phyloP scores from a whole-genome alignment of 1,140 invertebrate genomes.

The Anoplolepis gracilipes region DNA sequence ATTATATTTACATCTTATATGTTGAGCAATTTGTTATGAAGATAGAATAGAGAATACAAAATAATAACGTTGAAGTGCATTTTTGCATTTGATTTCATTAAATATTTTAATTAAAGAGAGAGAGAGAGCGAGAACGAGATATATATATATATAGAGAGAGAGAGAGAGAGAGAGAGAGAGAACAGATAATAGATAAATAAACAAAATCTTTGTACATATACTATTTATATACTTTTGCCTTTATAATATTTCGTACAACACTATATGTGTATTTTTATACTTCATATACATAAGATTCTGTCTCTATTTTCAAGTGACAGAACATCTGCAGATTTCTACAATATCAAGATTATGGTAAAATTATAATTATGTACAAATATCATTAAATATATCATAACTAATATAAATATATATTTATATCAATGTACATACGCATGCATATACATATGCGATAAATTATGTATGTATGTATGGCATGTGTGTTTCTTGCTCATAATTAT shows the following conservation, averaged over 20 bases:
- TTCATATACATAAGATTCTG: conserved; percentile 12
- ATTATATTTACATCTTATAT: background rate
- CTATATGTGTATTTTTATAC: background rate
- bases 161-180: background rate
- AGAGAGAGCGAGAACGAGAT: background rate
- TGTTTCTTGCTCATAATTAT: background rate
- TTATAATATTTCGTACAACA: conserved; percentile 3
- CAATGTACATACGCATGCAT: background rate
- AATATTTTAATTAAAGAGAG: background rate
- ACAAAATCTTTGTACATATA: no score
- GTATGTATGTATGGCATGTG: background rate
- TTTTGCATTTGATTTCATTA: background rate
- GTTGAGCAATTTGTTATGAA: background rate
- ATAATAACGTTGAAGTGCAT: background rate
- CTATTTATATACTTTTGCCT: background rate
- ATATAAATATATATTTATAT: conserved; percentile 34
- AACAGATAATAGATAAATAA: no score
- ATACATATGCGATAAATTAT: conserved; percentile 23
- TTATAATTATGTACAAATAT: conserved; percentile 32
- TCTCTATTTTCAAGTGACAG: background rate
- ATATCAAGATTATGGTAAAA: conserved; percentile 42
- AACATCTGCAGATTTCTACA: conserved; percentile 25
- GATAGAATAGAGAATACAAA: background rate
- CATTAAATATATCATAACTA: conserved; percentile 28
- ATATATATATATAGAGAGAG: no score